A percentile compares a stretch with the other conserved stretches of the same genome.
phyloP scores from a whole-genome alignment of 23 tunicate species.

The Botrylloides violaceus region DNA sequence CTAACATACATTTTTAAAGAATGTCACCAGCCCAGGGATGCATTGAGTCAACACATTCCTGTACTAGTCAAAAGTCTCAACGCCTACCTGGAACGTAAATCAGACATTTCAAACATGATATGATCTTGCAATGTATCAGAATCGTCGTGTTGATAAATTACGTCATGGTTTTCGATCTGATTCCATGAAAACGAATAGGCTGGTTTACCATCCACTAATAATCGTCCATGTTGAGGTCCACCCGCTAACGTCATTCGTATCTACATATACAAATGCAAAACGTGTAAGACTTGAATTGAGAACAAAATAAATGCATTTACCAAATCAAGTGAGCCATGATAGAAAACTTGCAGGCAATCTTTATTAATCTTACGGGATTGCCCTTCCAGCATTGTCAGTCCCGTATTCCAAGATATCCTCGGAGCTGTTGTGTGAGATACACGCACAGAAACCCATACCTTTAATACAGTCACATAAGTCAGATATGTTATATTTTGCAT shows the following conservation, averaged over 20 bases:
- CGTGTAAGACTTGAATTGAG: neutral
- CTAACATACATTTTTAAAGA: neutral
- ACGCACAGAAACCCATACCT: conserved; percentile 66
- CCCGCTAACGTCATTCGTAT: conserved; percentile 77
- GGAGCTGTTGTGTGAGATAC: conserved; percentile 77
- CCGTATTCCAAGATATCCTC: conserved; percentile 81
- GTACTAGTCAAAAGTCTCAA: too few species aligned
- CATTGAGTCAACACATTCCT: neutral
- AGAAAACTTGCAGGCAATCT: conserved; percentile 60
- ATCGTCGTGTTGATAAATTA: conserved; percentile 71
- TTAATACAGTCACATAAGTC: too few species aligned
- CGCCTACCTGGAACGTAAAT: conserved; percentile 73
- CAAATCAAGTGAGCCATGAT: conserved; percentile 45
- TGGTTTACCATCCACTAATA: conserved; percentile 50
- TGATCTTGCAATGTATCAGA: conserved; percentile 70
- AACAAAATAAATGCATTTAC: conserved; percentile 13
- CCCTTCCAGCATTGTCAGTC: conserved; percentile 84
- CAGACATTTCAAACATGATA: conserved; percentile 55
- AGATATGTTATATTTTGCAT: too few species aligned
- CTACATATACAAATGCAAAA: conserved; percentile 24
- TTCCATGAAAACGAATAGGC: conserved; percentile 63
- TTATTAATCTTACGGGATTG: conserved; percentile 56
- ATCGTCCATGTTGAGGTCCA: conserved; percentile 67
- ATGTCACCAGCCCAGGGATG: neutral
- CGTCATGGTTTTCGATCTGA: conserved; percentile 42